Base-by-base conservation (phyloP, 2,888 invertebrate species). In the Acleris holmiana region DNA sequence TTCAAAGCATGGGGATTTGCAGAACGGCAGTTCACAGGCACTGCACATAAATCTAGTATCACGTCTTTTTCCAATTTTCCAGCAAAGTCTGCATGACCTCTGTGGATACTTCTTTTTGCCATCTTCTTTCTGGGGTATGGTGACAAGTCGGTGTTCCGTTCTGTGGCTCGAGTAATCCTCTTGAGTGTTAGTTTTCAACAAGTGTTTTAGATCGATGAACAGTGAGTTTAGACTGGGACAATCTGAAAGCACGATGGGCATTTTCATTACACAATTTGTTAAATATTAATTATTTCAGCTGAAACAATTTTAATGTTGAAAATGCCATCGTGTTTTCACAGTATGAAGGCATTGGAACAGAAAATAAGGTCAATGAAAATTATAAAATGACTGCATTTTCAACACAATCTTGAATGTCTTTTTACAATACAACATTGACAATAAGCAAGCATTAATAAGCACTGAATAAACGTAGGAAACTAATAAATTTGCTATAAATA, bases 241-340 rank as follows among this genome's bases (percentile, higher is more conserved):
- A 92, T 93, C 93, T 93, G 93, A 92, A 93, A 93, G 82, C 91
- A 93, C 90, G 93, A 90, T 91, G 86, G 93, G 86, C 90, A 91
- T 93, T 92, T 91, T 92, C 91, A 88, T 80, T 85, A 82, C 74
- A 73, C 73, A 73, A 73, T 71, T 77, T 74, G 70, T 64, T 71
- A 73, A 71, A 64, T 41, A 76, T 68, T 73, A 69, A 69, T 70
- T 61, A 69, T 64, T 48, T 69, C 72, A 70, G 61, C 79, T 70
- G 74, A 76, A 65, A 67, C 61, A 59, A 55, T 68, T 25, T 70
- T 69, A 80, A 86, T 91, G 92, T 91, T 91, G 92, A 92, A 92
- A 92, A 92, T 92, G 92, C 92, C 92, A 91, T 91, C 92, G 88
- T 92, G 92, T 89, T 92, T 92, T 88, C 91, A 86, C 83, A 83